These are phyloP conservation scores for Ploceus nigricollis DNA, from an alignment of 2,113 vertebrate genomes.

Conservation along the genomic window DNA sequence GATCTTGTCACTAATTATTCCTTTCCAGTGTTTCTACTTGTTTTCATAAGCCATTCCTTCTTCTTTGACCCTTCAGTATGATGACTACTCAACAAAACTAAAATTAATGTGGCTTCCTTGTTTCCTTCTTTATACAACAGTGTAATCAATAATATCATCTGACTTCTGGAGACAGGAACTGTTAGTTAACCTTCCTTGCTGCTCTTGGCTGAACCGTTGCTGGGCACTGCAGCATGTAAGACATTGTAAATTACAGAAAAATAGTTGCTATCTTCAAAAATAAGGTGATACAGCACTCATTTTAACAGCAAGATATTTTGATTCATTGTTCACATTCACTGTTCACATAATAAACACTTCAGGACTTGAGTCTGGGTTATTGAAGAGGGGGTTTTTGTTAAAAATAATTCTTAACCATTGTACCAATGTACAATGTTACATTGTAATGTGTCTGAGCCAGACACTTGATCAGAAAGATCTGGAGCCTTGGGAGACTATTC, in stretches of 20 bases:
- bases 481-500: background rate
- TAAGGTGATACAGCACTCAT: background rate
- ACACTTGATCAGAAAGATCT: background rate
- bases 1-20: background rate
- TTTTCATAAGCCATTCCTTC: background rate
- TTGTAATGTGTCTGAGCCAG: too few species aligned
- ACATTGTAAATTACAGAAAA: background rate
- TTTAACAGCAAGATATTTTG: background rate
- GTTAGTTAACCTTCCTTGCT: background rate
- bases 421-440: too few species aligned
- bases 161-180: background rate
- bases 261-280: background rate
- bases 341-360: background rate
- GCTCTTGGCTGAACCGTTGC: background rate
- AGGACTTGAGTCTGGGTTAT: background rate
- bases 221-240: background rate
- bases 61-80: background rate
- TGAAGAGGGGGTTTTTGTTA: background rate
- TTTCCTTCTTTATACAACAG: background rate
- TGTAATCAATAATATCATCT: background rate
- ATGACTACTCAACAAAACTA: background rate
- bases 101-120: background rate
- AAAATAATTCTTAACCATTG: background rate
- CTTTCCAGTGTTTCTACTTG: background rate
- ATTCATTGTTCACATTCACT: background rate